Base-by-base conservation (phyloP, 2,113 vertebrate species). In the Leucosticte australis region DNA sequence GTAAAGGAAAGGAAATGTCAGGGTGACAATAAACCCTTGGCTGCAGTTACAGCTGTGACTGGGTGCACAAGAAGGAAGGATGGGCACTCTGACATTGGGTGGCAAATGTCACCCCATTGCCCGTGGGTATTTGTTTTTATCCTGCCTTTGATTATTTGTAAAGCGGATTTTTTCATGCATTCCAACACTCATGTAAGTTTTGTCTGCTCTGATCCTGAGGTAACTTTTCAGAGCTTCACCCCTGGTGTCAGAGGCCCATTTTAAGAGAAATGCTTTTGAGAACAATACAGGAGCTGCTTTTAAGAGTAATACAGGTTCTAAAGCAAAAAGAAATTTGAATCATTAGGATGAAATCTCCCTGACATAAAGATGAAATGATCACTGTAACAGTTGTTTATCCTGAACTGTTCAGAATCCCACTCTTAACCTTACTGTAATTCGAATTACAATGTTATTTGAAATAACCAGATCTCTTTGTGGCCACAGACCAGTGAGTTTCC, bases 391-490 rank as follows among this genome's bases (percentile, higher is more conserved):
- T 53, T 80, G 13, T 74, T 92, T 90, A 28, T 41, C 21, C 7
- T 39, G 47, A 92, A 59, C 47, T 86, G 63, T 67, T 63, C 80
- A 74, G 71, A 93, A 77, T 90, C 30, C 19, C 15, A 24, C 39
- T 90, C 55, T 75, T 90, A 85, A 74, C 31, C 69, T 89, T 71
- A 67, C 76, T 78, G 26, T 39, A 63, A 71, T 84, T 71, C 19
- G 67, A 92, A 84, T 87, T 71, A 63, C 69, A 92, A 78, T 75
- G 60, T 63, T 80, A 75, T 81, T 94, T 94, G 63, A 93, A 90
- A 57, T 21, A 33, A 50, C 39, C 83, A 86, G 59, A 33, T 22
- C 18, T 69, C 57, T 76, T 28, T 90, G 27, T 49, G 90, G 31
- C 46, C 59, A 62, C 27, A 65, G n/a, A 65, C 26, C 37, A 42